Base-by-base conservation (phyloP, 2,888 invertebrate species). In the Agrilus cyanescens region DNA sequence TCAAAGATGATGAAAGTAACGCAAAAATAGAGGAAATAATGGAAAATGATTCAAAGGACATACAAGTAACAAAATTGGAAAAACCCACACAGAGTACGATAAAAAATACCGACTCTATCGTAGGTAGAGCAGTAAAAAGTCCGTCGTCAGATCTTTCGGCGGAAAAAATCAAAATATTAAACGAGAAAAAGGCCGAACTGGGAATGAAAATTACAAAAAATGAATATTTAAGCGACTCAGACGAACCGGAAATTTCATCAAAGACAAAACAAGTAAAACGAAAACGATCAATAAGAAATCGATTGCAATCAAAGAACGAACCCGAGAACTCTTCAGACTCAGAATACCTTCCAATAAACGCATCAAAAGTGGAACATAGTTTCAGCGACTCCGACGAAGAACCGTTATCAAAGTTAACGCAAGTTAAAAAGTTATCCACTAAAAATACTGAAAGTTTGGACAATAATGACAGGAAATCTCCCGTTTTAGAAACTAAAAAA, bases 381-480 rank as follows among this genome's bases (percentile, higher is more conserved):
- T 76, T 75, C 45, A 74, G 72, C 52, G 78, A 78, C 56, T 79
- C 78, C 2, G 80, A 80, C 52, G 80, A 80, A 53, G 80, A 80
- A 57, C 78, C 78, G 8, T 55, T 80, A 39, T 75, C 75, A 14
- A 72, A 77, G 54, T 61, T 76, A 16, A 69, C 69, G 38, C 63
- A 63, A 43, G 46, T 57, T 13, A 47, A 45, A 41, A 8, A 39
- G 30, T 20, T 37, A 8, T 18, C 36, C 14, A 49, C 34, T 14
- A n/a, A 40, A 46, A 32, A 25, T 18, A 41, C 7, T 4, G 20
- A 20, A 4, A 20, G 7, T 20, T 5, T 5, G 7, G 20, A 35
- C 8, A 37, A 40, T 37, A 45, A 43, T 33, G n/a, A 29, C 16
- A 25, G 25, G 10, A 2, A 25, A 25, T 25, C 25, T 2, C 25